Evolutionary conservation across 1,140 invertebrate species (phyloP).

Genomic region (Euwallacea fornicatus): DNA sequence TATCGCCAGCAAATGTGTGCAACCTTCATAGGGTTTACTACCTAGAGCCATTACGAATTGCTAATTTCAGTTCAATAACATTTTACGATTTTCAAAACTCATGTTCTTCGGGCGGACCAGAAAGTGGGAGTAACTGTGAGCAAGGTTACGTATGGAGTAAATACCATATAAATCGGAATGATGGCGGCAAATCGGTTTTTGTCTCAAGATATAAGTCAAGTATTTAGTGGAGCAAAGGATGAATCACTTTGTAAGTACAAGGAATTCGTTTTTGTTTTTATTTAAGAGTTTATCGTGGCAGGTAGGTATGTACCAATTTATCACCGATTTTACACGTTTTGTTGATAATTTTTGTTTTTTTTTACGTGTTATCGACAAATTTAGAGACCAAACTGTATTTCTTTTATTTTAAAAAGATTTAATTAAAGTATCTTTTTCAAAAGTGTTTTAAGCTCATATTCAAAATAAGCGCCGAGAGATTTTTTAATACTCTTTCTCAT

Average conservation of each 20-base stretch:
- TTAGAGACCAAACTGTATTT: neutral
- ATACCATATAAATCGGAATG: conserved; percentile 4
- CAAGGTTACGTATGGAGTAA: conserved; percentile 4
- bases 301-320: neutral
- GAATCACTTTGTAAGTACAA: conserved; percentile 6
- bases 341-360: neutral
- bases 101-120: too few relatives aligned
- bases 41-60: too few relatives aligned
- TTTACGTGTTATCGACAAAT: neutral
- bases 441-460: too few relatives aligned
- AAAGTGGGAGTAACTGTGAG: conserved; percentile 4
- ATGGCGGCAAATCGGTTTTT: conserved; percentile 12
- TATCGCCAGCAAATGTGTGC: too few relatives aligned
- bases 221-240: conserved; percentile 2
- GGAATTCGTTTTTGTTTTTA: neutral
- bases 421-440: too few relatives aligned
- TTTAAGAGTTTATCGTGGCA: neutral
- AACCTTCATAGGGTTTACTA: too few relatives aligned
- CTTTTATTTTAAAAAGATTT: neutral
- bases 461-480: too few relatives aligned
- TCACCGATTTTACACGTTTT: neutral
- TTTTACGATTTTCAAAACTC: too few relatives aligned
- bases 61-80: too few relatives aligned
- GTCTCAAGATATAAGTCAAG: conserved; percentile 3
- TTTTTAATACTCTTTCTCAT: too few relatives aligned